Evolutionary conservation across 1,140 invertebrate genomes (phyloP).

Genomic region (Brachionus asplanchnoidis): DNA sequence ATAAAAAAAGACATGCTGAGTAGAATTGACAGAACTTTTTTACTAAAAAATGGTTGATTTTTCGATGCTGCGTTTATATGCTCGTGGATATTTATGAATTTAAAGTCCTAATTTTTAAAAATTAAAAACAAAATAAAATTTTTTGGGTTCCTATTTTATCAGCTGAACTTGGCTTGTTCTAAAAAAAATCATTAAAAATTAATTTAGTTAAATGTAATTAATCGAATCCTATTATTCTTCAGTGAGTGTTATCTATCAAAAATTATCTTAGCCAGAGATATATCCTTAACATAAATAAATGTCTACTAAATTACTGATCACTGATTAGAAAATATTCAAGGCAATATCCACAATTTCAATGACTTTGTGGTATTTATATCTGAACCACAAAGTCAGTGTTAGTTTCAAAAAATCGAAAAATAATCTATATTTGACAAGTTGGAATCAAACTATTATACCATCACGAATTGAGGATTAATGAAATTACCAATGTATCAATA

Average conservation of each 20-base stretch:
- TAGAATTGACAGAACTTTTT: no score
- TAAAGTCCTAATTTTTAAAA: constrained; percentile 6
- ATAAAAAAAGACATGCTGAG: no score
- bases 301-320: not conserved
- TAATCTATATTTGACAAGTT: no score
- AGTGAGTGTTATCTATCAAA: not conserved
- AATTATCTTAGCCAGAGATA: not conserved
- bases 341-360: not conserved
- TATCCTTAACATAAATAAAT: not conserved
- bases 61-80: not conserved
- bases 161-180: not conserved
- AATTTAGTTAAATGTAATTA: not conserved
- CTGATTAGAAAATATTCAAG: not conserved
- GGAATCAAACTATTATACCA: no score
- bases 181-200: not conserved
- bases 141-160: constrained; percentile 14
- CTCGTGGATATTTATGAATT: constrained; percentile 9
- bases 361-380: no score
- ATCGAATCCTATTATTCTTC: not conserved
- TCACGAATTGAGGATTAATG: no score
- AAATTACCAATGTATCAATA: no score
- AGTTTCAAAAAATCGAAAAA: no score
- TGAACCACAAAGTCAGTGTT: no score
- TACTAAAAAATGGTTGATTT: no score
- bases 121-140: not conserved